Evolutionary conservation across 2,888 invertebrate species (phyloP).

Genomic region (Creontiades dilutus): DNA sequence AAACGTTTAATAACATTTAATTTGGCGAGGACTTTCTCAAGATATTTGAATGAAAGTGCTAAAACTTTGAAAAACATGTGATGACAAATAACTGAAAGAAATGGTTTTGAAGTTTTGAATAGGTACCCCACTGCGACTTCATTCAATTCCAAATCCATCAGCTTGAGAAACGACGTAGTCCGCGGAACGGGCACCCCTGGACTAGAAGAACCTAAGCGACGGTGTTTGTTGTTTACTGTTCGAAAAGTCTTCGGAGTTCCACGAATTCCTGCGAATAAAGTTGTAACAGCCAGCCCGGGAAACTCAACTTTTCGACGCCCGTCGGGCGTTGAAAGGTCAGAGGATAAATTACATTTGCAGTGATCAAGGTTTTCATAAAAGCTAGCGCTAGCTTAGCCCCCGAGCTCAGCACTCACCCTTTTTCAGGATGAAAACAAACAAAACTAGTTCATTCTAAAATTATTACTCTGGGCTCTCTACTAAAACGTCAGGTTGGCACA

Average conservation of each 20-base stretch:
- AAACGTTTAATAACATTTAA: too few relatives aligned
- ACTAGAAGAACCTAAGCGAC: neutral
- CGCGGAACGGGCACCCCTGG: neutral
- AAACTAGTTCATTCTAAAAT: too few relatives aligned
- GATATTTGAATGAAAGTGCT: too few relatives aligned
- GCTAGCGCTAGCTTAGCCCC: neutral
- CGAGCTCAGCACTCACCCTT: neutral
- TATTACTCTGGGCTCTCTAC: too few relatives aligned
- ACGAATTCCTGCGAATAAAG: slow-evolving; percentile 10
- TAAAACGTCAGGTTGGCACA: too few relatives aligned
- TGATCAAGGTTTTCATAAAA: neutral
- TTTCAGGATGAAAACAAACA: neutral
- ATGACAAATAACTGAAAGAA: too few relatives aligned
- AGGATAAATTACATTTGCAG: neutral
- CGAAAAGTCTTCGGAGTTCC: neutral
- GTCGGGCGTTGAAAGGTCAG: neutral
- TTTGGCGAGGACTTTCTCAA: too few relatives aligned
- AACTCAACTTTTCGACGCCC: neutral
- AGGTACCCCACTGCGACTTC: too few relatives aligned
- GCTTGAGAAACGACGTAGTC: too few relatives aligned
- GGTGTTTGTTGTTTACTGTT: slow-evolving; percentile 18
- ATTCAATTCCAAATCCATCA: too few relatives aligned
- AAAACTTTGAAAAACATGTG: too few relatives aligned
- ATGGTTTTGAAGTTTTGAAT: too few relatives aligned
- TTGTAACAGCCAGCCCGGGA: neutral